Conservation (phyloP, 2,797 vertebrate genomes). For the Poecile montanus region DNA sequence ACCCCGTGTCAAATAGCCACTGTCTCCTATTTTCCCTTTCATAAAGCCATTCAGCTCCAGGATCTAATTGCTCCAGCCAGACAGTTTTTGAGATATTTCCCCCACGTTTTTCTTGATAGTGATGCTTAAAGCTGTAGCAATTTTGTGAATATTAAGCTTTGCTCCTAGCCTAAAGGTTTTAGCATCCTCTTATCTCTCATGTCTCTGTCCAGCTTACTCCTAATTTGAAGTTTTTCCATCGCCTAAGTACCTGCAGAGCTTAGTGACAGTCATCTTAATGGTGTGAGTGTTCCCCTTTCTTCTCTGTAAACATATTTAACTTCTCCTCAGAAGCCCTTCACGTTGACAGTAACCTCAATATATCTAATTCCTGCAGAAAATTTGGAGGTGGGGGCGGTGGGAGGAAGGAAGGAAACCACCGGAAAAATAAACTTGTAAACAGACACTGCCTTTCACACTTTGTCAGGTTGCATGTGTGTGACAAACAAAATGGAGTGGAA, state of each 20-base stretch:
- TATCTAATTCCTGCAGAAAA: background rate
- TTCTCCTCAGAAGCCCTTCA: conserved; percentile 11
- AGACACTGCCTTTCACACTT: conserved; percentile 46
- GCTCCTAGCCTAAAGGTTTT: conserved; percentile 28
- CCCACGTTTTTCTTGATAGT: background rate
- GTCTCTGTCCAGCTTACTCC: conserved; percentile 34
- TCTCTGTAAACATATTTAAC: background rate
- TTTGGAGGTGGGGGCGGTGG: background rate
- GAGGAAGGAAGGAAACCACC: background rate
- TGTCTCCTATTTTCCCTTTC: background rate
- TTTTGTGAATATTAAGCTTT: conserved; percentile 49
- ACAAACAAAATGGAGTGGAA: conserved; percentile 21
- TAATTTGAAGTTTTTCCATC: conserved; percentile 45
- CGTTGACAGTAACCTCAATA: background rate
- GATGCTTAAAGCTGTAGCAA: background rate
- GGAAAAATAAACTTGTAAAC: conserved; percentile 43
- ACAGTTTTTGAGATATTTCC: background rate
- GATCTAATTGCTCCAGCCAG: conserved; percentile 19
- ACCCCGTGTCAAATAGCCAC: background rate
- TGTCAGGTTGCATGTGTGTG: conserved; percentile 17
- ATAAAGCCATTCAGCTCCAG: background rate
- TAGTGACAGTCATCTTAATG: conserved; percentile 12
- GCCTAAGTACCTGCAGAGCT: conserved; percentile 6
- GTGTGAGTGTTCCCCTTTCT: background rate
- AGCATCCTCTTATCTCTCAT: conserved; percentile 30